Evolutionary conservation across 2,797 vertebrate species (phyloP), one percentile per base, ranked within the genome.

Genomic region (Sebastes kiyomatsui): DNA sequence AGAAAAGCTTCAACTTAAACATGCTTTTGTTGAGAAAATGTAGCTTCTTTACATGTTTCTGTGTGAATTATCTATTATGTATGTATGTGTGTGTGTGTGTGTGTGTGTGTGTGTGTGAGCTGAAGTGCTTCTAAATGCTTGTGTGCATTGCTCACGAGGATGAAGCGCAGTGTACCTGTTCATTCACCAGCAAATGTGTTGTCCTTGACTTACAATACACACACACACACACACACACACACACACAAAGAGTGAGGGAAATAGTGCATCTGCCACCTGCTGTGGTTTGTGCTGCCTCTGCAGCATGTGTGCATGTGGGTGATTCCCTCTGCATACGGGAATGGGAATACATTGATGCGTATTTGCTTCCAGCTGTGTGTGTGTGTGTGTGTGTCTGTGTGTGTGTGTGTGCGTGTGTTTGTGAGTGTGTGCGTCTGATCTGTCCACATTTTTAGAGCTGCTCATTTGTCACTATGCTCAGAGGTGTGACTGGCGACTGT

Each of bases 401-500:
- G 11, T 35, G 35, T 38, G 33, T 4, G 33, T 35, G 33, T 14
- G 13, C 14, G 35, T 67, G 59, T 72, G n/a, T 84, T 67, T 73
- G 76, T 62, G 42, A 55, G 60, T 58, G 54, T 49, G 75, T 58
- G 77, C 18, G 64, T 73, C 68, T 67, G 58, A 85, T 86, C 80
- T 81, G 77, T 87, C 83, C 64, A 81, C 76, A 77, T 86, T 88
- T 88, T 75, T 64, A 62, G 55, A 79, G 82, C 80, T 76, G 58
- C 83, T 90, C 90, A 83, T 92, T 89, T 93, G 88, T 93, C 91
- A 90, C 80, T 65, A 28, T 78, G 79, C 88, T 90, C 82, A 71
- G 87, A 89, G 72, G 83, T 85, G 73, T 59, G 59, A 81, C 65
- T 81, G 64, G 67, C 38, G 20, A 54, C 78, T 56, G 82, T 76